Percentiles rank a stretch among this genome's conserved stretches.
phyloP scores from a whole-genome alignment of 35 echinoderm and acorn worm species.

The Anneissia japonica region DNA sequence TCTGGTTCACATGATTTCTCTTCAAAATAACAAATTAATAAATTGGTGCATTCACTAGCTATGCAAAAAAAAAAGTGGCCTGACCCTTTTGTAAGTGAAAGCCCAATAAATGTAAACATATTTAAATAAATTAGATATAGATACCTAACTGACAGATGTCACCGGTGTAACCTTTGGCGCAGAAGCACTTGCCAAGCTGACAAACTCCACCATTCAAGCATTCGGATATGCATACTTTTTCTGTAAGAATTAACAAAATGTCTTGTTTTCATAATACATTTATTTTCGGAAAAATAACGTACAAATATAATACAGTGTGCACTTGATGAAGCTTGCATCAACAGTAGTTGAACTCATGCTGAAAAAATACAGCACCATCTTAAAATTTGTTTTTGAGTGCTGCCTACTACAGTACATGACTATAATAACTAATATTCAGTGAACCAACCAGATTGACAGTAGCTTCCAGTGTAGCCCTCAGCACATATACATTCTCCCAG shows the following conservation, averaged over 20 bases:
- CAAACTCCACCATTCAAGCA: slow-evolving; percentile 69
- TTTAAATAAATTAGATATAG: too few species aligned
- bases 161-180: slow-evolving; percentile 58
- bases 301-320: too few species aligned
- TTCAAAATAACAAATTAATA: not conserved
- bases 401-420: too few species aligned
- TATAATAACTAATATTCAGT: too few species aligned
- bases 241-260: slow-evolving; percentile 30
- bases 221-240: slow-evolving; percentile 21
- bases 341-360: too few species aligned
- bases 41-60: slow-evolving; percentile 45
- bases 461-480: slow-evolving; percentile 29
- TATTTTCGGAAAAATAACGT: too few species aligned
- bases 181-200: slow-evolving; percentile 49
- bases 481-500: slow-evolving; percentile 46
- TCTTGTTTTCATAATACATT: too few species aligned
- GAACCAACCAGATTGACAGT: slow-evolving; percentile 49
- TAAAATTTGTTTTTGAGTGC: too few species aligned
- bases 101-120: too few species aligned
- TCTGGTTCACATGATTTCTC: slow-evolving; percentile 32
- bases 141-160: slow-evolving; percentile 46
- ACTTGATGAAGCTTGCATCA: too few species aligned
- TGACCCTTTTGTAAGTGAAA: too few species aligned
- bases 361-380: too few species aligned
- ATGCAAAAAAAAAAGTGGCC: slow-evolving; percentile 25